Conservation (phyloP, 2,113 vertebrate genomes). For the Nesoenas mayeri region DNA sequence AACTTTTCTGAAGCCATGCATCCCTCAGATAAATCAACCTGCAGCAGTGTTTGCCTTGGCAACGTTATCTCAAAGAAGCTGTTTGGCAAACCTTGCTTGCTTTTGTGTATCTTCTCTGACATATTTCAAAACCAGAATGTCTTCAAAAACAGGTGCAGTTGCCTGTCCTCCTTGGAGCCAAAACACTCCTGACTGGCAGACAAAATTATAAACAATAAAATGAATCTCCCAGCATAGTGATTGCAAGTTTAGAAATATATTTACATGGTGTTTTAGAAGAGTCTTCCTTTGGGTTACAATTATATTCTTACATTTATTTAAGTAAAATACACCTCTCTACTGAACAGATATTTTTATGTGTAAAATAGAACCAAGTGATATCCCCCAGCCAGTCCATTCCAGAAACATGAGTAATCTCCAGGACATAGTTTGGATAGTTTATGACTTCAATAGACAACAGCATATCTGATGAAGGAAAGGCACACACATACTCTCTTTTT, state of each 20-base stretch:
- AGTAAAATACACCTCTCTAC: not conserved
- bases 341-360: not conserved
- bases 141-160: not conserved
- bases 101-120: not conserved
- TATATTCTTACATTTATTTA: not conserved
- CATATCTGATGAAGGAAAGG: not conserved
- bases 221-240: accelerated
- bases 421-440: not conserved
- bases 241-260: not conserved
- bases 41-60: not conserved
- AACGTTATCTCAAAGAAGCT: not conserved
- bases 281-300: not conserved
- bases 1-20: not conserved
- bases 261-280: not conserved
- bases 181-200: not conserved
- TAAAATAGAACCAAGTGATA: not conserved
- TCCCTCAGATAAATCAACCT: not conserved
- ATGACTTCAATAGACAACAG: not conserved
- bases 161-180: not conserved
- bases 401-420: not conserved
- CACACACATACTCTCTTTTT: not conserved
- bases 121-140: not conserved
- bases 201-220: not conserved
- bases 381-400: not conserved
- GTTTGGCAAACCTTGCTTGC: not conserved